Percentiles rank a stretch among this genome's conserved stretches.
Evolutionary conservation across 2,113 vertebrate species (phyloP).

Genomic region (Heptranchias perlo): DNA sequence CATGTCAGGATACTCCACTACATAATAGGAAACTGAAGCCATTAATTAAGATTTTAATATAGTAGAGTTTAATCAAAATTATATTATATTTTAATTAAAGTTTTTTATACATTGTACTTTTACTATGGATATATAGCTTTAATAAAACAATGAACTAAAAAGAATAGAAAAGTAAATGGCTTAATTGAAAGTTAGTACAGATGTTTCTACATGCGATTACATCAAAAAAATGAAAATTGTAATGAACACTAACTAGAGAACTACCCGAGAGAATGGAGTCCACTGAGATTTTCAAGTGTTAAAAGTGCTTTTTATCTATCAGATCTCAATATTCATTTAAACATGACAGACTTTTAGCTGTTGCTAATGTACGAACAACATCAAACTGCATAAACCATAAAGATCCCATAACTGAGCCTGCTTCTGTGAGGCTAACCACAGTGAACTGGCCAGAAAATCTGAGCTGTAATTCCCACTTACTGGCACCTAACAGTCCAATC

Average conservation of each 20-base stretch:
- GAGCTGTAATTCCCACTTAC: not conserved
- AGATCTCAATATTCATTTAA: not conserved
- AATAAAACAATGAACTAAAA: not conserved
- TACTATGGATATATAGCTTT: not conserved
- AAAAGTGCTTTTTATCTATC: not conserved
- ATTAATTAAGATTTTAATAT: not conserved
- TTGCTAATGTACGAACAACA: not conserved
- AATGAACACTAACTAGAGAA: not conserved
- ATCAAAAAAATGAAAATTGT: not conserved
- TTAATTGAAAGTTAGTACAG: not conserved
- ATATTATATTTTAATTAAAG: not conserved
- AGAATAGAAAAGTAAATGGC: not conserved
- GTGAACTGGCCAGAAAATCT: not conserved
- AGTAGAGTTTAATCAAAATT: not conserved
- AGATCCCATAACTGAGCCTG: not conserved
- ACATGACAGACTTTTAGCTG: not conserved
- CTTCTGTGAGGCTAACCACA: slow-evolving; percentile 10
- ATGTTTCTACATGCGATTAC: not conserved
- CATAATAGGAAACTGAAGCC: not conserved
- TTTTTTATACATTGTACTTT: not conserved
- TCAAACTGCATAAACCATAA: not conserved
- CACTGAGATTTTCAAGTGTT: not conserved
- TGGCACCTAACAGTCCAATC: not conserved
- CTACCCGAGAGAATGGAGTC: not conserved
- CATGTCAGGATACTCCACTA: not conserved